phyloP scores from a whole-genome alignment of 1,140 invertebrate genomes.

The Zaprionus vittiger region DNA sequence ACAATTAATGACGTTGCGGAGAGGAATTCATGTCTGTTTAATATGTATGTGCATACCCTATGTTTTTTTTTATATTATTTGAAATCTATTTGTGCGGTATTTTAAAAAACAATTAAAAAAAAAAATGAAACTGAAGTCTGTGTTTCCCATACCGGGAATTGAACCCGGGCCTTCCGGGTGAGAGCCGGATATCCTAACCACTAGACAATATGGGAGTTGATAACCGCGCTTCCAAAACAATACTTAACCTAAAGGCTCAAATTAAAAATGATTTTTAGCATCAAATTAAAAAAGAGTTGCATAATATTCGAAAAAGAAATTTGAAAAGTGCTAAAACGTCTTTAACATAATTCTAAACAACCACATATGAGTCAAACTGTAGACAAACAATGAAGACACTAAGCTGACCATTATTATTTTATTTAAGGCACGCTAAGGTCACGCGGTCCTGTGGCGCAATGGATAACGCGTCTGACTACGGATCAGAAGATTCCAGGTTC shows the following conservation, averaged over 20 bases:
- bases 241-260: not conserved
- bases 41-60: not conserved
- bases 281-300: not conserved
- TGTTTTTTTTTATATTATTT: not conserved
- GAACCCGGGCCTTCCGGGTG: slow-evolving; percentile 93
- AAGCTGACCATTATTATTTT: not conserved
- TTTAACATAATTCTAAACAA: no score
- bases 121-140: not conserved
- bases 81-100: no score
- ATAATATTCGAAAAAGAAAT: not conserved
- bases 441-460: slow-evolving; percentile 88
- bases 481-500: slow-evolving; percentile 91
- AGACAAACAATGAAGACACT: not conserved
- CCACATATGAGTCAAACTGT: not conserved
- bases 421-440: not conserved
- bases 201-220: slow-evolving; percentile 51
- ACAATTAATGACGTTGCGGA: not conserved
- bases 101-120: not conserved
- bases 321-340: not conserved
- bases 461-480: slow-evolving; percentile 90
- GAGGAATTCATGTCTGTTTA: not conserved
- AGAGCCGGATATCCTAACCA: slow-evolving; percentile 74
- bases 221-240: not conserved
- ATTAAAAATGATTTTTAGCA: not conserved
- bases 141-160: slow-evolving; percentile 92